These are phyloP conservation scores for Eumerus sabulonum DNA, from an alignment of 2,888 invertebrate genomes.

Conservation along the genomic window DNA sequence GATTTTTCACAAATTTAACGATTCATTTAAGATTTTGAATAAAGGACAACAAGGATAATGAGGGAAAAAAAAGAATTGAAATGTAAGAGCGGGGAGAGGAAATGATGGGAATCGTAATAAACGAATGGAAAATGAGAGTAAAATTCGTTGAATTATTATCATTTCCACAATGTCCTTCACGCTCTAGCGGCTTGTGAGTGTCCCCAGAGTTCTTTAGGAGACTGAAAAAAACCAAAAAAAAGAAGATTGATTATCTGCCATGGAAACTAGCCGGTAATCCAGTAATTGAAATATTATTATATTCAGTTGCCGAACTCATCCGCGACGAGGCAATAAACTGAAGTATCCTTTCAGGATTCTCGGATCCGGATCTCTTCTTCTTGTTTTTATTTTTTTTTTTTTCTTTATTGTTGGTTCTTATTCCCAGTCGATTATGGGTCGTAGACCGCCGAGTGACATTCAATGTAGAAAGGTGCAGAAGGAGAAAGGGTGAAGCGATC, in stretches of 20 bases:
- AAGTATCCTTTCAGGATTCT: conserved; percentile 5
- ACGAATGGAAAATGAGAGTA: conserved; percentile 1
- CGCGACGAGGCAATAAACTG: conserved; percentile 20
- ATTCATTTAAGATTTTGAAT: conserved; percentile 18
- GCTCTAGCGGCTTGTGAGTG: neutral
- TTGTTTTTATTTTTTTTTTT: conserved; percentile 18
- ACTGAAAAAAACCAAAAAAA: neutral
- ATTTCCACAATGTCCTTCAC: conserved; percentile 4
- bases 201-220: neutral
- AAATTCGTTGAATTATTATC: conserved; percentile 26
- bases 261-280: conserved; percentile 36
- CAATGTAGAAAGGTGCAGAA: neutral
- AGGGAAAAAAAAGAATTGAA: conserved; percentile 3
- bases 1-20: conserved; percentile 32
- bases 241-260: conserved; percentile 3
- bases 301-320: conserved; percentile 1
- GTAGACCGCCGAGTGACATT: neutral
- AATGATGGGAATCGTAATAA: conserved; percentile 28
- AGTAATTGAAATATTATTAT: conserved; percentile 52
- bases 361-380: too few species aligned
- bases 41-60: conserved; percentile 19
- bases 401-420: too few species aligned
- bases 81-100: neutral
- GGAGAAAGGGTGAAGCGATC: neutral
- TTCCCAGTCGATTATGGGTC: conserved; percentile 6